Evolutionary conservation across 1,140 invertebrate species (phyloP).

Genomic region (Lordiphosa stackelbergi): DNA sequence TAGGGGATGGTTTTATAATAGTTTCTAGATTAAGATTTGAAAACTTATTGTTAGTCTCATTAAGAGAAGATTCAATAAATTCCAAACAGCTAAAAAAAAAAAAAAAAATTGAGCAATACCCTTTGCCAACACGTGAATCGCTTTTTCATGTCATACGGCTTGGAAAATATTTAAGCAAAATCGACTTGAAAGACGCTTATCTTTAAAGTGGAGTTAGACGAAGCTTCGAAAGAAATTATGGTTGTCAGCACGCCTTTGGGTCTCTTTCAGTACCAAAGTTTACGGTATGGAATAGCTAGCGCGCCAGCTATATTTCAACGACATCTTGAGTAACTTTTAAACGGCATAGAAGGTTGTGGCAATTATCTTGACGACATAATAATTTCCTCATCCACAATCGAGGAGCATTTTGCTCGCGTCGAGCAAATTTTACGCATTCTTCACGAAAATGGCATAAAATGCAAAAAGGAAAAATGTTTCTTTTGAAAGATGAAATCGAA

Average conservation of each 20-base stretch:
- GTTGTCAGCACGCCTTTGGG: conserved; percentile 14
- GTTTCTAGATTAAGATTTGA: no score
- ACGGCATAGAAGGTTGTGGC: conserved; percentile 58
- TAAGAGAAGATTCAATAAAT: no score
- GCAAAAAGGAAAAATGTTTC: conserved; percentile 27
- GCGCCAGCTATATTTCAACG: conserved; percentile 17
- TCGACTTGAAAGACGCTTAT: background rate
- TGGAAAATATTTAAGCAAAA: conserved; percentile 2
- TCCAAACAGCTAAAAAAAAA: no score
- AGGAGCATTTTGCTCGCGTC: conserved; percentile 55
- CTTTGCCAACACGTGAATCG: background rate
- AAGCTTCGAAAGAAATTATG: conserved; percentile 5
- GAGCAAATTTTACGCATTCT: conserved; percentile 45
- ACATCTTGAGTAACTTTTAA: conserved; percentile 31
- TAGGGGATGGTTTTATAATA: no score
- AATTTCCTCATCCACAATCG: conserved; percentile 33
- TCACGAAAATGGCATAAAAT: conserved; percentile 20
- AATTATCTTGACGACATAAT: conserved; percentile 73
- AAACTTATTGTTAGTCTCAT: no score
- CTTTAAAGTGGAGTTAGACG: conserved; percentile 3
- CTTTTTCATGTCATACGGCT: conserved; percentile 6
- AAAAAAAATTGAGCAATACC: background rate
- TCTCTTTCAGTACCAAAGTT: conserved; percentile 4
- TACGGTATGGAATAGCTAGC: conserved; percentile 17
- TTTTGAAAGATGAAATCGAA: no score